Evolutionary conservation across 2,888 invertebrate genomes (phyloP).

Genomic region (Idaea straminata): DNA sequence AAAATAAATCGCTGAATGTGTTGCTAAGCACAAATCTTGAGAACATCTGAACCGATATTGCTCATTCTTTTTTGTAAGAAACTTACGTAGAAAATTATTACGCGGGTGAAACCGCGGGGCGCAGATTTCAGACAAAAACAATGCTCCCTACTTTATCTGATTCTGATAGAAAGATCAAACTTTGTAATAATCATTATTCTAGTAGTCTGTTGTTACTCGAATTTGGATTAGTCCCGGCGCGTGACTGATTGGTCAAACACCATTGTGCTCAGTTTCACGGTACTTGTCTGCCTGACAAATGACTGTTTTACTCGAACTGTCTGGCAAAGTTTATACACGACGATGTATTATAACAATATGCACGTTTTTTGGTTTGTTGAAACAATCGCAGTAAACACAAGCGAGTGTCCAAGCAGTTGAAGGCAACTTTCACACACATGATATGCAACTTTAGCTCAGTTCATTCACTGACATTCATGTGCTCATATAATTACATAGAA

Average conservation of each 20-base stretch:
- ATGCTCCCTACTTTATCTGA: too few relatives aligned
- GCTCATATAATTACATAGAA: constrained; percentile 64
- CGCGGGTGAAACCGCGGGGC: too few relatives aligned
- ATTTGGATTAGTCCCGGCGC: constrained; percentile 38
- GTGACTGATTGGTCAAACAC: constrained; percentile 53
- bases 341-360: constrained; percentile 16
- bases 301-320: constrained; percentile 43
- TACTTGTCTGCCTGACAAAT: constrained; percentile 55
- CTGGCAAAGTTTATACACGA: constrained; percentile 24
- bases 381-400: constrained; percentile 20
- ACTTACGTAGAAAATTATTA: too few relatives aligned
- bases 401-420: constrained; percentile 24
- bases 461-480: constrained; percentile 61
- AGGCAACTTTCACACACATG: constrained; percentile 45
- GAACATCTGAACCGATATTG: too few relatives aligned
- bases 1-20: too few relatives aligned
- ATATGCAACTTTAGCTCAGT: constrained; percentile 47
- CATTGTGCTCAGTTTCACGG: constrained; percentile 54
- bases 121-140: too few relatives aligned
- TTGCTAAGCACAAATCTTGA: too few relatives aligned
- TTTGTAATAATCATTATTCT: not conserved
- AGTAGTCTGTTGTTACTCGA: not conserved
- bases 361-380: constrained; percentile 22
- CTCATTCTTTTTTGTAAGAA: too few relatives aligned
- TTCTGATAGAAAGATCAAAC: too few relatives aligned